A percentile compares a stretch with the other conserved stretches of the same genome.
phyloP scores from a whole-genome alignment of 92 coral and sea anemone genomes.

The Zoanthus solanderi region DNA sequence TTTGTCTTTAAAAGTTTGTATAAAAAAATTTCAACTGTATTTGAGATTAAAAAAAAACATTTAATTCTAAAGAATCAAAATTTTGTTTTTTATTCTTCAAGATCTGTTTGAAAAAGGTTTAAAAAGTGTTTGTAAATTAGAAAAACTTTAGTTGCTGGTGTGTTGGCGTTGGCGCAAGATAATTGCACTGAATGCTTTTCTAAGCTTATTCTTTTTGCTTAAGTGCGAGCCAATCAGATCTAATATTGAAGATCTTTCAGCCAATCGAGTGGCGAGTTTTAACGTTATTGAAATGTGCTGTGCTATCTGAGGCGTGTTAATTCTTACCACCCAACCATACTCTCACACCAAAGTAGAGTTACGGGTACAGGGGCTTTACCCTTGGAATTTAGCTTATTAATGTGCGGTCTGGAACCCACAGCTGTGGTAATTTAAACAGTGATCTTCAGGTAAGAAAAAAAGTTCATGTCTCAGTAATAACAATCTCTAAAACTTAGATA shows the following conservation, averaged over 20 bases:
- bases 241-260: slow-evolving; percentile 22
- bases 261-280: slow-evolving; percentile 79
- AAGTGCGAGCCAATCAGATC: slow-evolving; percentile 41
- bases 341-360: slow-evolving; percentile 22
- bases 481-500: background rate
- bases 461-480: background rate
- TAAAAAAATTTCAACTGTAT: background rate
- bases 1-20: too few relatives aligned
- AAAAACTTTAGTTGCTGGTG: slow-evolving; percentile 6
- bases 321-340: slow-evolving; percentile 50
- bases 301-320: slow-evolving; percentile 52
- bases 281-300: slow-evolving; percentile 89
- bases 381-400: slow-evolving; percentile 18
- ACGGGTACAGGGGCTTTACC: slow-evolving; percentile 37
- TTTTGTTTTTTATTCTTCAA: background rate
- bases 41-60: background rate
- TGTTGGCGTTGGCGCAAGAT: slow-evolving; percentile 22
- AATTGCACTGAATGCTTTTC: background rate
- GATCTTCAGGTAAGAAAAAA: slow-evolving; percentile 13
- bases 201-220: slow-evolving; percentile 41
- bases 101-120: background rate
- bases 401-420: slow-evolving; percentile 27
- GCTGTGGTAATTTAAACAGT: slow-evolving; percentile 1
- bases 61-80: background rate
- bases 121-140: background rate